These are phyloP conservation scores for Ceyx cyanopectus DNA, from an alignment of 2,113 vertebrate species.

Conservation along the genomic window DNA sequence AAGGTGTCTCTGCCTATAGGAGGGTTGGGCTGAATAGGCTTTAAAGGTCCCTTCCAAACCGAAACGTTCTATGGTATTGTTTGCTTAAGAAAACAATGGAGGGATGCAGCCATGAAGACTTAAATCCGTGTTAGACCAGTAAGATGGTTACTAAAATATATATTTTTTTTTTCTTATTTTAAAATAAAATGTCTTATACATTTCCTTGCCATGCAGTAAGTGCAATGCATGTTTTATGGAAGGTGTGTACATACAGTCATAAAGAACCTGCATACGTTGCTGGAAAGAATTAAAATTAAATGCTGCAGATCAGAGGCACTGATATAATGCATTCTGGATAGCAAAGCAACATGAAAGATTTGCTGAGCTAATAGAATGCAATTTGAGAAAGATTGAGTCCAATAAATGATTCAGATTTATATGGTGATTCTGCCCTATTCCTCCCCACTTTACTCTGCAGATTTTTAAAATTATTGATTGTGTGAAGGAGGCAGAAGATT, in stretches of 20 bases:
- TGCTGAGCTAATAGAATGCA: background rate
- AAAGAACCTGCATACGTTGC: background rate
- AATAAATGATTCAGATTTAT: background rate
- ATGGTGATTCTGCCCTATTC: background rate
- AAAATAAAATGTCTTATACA: background rate
- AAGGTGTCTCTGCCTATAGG: background rate
- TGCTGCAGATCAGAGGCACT: background rate
- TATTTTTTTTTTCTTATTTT: background rate
- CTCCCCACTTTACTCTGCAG: background rate
- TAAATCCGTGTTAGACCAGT: background rate
- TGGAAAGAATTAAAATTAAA: background rate
- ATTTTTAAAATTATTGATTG: background rate
- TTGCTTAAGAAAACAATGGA: background rate
- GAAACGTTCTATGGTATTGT: background rate
- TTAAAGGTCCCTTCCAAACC: background rate
- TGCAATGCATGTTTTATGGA: background rate
- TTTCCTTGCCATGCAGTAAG: background rate
- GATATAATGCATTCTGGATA: background rate
- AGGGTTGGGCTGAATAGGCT: background rate
- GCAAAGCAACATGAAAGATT: background rate
- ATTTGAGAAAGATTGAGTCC: background rate
- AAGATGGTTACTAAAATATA: background rate
- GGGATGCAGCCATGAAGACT: background rate
- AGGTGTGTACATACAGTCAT: background rate
- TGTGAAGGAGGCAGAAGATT: background rate